Evolutionary conservation across 2,113 vertebrate species (phyloP).

Genomic region (Pygathrix nemaeus): DNA sequence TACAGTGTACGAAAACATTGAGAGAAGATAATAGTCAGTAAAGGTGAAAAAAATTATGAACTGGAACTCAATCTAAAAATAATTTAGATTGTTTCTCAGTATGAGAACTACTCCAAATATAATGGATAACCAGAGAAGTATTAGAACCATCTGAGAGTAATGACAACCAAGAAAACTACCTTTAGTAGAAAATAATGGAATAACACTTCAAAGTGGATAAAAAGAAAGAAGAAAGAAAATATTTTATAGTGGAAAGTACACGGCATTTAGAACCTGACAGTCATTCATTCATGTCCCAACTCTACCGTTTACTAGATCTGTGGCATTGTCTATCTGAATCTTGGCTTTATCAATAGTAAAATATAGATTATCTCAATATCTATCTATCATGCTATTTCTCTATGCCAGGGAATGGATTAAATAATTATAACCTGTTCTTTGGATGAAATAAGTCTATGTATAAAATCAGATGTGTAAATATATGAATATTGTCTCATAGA

Average conservation of each 20-base stretch:
- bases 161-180: not conserved
- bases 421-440: not conserved
- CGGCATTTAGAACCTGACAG: not conserved
- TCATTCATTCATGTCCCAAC: not conserved
- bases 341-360: not conserved
- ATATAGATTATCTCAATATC: not conserved
- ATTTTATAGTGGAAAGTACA: not conserved
- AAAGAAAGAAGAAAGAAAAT: not conserved
- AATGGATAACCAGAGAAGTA: not conserved
- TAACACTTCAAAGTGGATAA: not conserved
- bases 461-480: not conserved
- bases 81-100: constrained; percentile 7
- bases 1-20: not conserved
- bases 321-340: not conserved
- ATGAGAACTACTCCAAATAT: not conserved
- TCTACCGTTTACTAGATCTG: not conserved
- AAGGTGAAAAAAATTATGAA: not conserved
- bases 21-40: not conserved
- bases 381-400: not conserved
- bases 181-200: not conserved
- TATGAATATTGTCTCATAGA: not conserved
- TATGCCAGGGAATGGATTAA: not conserved
- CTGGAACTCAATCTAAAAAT: not conserved
- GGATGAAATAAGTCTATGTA: not conserved
- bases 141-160: not conserved